Evolutionary conservation across 1,140 invertebrate genomes (phyloP).

Genomic region (Archivesica marissinica): DNA sequence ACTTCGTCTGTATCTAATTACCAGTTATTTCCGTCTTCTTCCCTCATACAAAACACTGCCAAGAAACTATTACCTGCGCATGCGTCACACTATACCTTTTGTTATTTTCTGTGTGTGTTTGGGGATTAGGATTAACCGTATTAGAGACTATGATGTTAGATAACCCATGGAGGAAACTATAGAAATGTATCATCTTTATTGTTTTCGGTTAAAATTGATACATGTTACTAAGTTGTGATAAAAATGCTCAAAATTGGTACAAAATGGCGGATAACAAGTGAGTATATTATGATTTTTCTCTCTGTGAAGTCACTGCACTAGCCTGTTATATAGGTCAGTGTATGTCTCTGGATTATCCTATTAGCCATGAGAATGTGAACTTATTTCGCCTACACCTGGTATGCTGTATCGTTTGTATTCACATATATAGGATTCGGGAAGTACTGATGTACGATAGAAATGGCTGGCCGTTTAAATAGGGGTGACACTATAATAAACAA

Average conservation of each 20-base stretch:
- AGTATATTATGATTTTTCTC: neutral
- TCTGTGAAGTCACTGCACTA: neutral
- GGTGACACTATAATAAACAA: no score
- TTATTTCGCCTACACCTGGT: neutral
- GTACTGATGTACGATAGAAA: no score
- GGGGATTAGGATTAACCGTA: constrained; percentile 13
- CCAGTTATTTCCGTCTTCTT: constrained; percentile 33
- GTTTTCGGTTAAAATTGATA: neutral
- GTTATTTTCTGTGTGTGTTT: constrained; percentile 11
- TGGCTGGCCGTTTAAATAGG: no score
- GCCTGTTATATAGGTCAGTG: neutral
- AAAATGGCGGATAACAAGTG: constrained; percentile 18
- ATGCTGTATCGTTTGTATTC: neutral
- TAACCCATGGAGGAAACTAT: neutral
- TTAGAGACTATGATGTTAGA: neutral
- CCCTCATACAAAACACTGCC: constrained; percentile 11
- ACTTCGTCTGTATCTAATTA: constrained; percentile 21
- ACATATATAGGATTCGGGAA: no score
- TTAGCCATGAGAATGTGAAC: neutral
- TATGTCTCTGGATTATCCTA: constrained; percentile 7
- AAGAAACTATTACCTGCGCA: constrained; percentile 25
- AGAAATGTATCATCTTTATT: neutral
- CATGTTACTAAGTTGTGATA: no score
- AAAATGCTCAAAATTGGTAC: neutral
- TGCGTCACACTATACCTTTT: constrained; percentile 35